Conservation (phyloP, 2,888 invertebrate species). For the Augiades crinisus region DNA sequence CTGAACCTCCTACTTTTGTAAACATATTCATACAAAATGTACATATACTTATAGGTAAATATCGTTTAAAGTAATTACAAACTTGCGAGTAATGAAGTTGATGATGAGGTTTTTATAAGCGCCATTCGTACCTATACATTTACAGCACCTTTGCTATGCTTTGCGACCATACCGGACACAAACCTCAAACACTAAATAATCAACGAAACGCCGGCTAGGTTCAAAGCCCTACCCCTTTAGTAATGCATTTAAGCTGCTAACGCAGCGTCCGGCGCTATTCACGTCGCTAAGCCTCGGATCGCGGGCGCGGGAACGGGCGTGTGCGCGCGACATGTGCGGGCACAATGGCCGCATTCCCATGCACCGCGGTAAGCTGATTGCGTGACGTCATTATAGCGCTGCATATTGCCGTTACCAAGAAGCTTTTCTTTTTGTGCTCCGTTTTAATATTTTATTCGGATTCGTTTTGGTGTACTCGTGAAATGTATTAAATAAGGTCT, state of each 20-base stretch:
- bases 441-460: not conserved
- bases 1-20: too few relatives aligned
- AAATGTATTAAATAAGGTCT: too few relatives aligned
- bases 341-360: constrained; percentile 81
- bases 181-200: constrained; percentile 9
- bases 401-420: constrained; percentile 37
- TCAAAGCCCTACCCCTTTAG: constrained; percentile 33
- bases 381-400: constrained; percentile 69
- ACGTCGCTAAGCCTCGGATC: constrained; percentile 45
- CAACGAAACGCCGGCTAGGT: constrained; percentile 13
- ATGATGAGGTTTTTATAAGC: too few relatives aligned
- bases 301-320: constrained; percentile 55
- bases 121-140: too few relatives aligned
- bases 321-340: constrained; percentile 71
- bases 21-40: too few relatives aligned
- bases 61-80: too few relatives aligned
- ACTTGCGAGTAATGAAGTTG: too few relatives aligned
- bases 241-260: constrained; percentile 37
- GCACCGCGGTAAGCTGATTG: constrained; percentile 80
- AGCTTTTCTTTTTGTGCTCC: constrained; percentile 34
- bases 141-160: too few relatives aligned
- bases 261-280: constrained; percentile 42
- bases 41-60: too few relatives aligned
- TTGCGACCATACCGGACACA: too few relatives aligned
- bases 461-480: not conserved